A percentile compares a stretch with the other conserved stretches of the same genome.
phyloP scores from a whole-genome alignment of 2,113 vertebrate genomes.

The Trinectes maculatus region DNA sequence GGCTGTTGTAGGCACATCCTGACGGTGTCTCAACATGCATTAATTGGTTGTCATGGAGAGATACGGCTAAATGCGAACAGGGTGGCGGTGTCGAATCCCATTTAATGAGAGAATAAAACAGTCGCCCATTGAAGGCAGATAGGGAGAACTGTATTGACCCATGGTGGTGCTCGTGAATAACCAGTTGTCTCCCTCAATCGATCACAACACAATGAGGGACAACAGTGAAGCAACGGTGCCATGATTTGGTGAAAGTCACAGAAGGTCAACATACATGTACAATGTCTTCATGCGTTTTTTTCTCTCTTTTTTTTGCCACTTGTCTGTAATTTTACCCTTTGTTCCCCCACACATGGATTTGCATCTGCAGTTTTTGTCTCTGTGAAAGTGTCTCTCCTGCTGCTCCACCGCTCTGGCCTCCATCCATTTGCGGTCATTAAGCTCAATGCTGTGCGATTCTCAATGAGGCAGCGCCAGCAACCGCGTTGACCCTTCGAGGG shows the following conservation, averaged over 20 bases:
- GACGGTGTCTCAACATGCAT: conserved; percentile 68
- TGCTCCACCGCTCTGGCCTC: conserved; percentile 24
- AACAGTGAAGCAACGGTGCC: conserved; percentile 47
- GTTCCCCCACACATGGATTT: conserved; percentile 8
- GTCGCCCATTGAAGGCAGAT: conserved; percentile 71
- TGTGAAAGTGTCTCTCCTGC: conserved; percentile 29
- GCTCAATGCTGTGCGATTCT: conserved; percentile 60
- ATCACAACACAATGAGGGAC: conserved; percentile 72
- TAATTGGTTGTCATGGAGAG: conserved; percentile 79
- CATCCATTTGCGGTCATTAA: conserved; percentile 69
- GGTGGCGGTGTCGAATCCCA: conserved; percentile 68
- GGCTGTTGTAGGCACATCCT: conserved; percentile 65
- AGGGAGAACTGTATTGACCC: conserved; percentile 73
- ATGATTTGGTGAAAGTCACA: conserved; percentile 73
- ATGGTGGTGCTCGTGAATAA: conserved; percentile 74
- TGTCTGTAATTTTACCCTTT: conserved; percentile 37
- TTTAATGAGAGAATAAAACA: conserved; percentile 78
- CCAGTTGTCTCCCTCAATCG: conserved; percentile 74
- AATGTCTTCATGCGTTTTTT: too few relatives aligned
- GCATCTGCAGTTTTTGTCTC: conserved; percentile 16
- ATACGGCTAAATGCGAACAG: conserved; percentile 66
- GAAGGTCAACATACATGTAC: conserved; percentile 68
- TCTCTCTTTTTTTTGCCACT: too few relatives aligned
- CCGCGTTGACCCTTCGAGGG: conserved; percentile 65
- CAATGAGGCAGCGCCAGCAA: conserved; percentile 62